Conservation (phyloP, 2,888 invertebrate species). For the Plagodis pulveraria region DNA sequence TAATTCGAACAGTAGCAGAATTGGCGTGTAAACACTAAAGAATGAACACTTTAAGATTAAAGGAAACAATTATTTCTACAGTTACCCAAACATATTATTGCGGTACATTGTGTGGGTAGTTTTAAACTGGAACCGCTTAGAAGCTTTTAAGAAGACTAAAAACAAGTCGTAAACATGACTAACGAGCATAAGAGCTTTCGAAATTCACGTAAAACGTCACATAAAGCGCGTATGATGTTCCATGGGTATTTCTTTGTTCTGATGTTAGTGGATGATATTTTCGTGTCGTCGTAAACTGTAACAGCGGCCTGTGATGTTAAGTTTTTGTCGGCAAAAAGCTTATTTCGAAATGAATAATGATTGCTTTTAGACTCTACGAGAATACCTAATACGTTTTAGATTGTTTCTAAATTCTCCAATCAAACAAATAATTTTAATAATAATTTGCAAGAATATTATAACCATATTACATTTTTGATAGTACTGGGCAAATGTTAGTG, state of each 20-base stretch:
- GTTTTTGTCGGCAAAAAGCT: slow-evolving; percentile 34
- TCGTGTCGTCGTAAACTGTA: slow-evolving; percentile 34
- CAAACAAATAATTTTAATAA: no score
- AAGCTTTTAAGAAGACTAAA: slow-evolving; percentile 11
- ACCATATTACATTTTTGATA: no score
- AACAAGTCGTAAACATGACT: slow-evolving; percentile 12
- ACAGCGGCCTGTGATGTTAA: slow-evolving; percentile 31
- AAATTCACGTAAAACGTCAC: slow-evolving; percentile 4
- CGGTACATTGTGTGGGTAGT: background rate
- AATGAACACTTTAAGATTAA: no score
- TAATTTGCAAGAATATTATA: no score
- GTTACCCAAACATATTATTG: no score
- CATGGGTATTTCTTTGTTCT: slow-evolving; percentile 39
- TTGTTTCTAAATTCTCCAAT: no score
- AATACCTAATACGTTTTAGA: no score
- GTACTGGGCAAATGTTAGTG: no score
- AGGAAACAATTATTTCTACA: no score
- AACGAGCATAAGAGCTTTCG: slow-evolving; percentile 2
- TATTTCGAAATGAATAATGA: slow-evolving; percentile 23
- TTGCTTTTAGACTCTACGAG: no score
- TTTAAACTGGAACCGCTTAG: slow-evolving; percentile 14
- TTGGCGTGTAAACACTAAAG: no score
- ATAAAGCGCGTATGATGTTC: slow-evolving; percentile 10
- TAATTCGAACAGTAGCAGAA: no score
- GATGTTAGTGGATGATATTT: slow-evolving; percentile 27